Conservation (phyloP, 1,140 invertebrate species). For the Drosophila azteca region DNA sequence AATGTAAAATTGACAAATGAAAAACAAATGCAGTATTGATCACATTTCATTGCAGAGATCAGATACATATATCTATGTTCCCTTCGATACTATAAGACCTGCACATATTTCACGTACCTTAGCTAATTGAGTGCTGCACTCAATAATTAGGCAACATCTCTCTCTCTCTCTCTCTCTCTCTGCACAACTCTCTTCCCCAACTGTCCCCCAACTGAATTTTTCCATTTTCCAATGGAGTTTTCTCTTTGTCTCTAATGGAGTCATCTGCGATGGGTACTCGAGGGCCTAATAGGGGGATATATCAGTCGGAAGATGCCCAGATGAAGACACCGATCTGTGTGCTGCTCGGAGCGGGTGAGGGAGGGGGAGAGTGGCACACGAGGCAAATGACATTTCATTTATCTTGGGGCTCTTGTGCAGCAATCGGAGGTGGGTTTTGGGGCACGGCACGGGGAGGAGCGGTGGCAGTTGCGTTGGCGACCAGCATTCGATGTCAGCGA, state of each 20-base stretch:
- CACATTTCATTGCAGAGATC: no score
- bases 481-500: slow-evolving; percentile 58
- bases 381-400: slow-evolving; percentile 75
- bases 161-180: no score
- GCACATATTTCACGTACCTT: no score
- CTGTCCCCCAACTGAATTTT: neutral
- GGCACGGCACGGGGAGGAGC: neutral
- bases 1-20: no score
- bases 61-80: no score
- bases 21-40: no score
- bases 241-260: slow-evolving; percentile 30
- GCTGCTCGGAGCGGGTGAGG: no score
- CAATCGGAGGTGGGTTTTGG: slow-evolving; percentile 31
- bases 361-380: neutral
- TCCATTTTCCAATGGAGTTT: slow-evolving; percentile 9
- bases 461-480: slow-evolving; percentile 41
- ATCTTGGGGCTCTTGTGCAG: slow-evolving; percentile 49
- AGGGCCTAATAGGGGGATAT: slow-evolving; percentile 39
- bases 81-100: no score
- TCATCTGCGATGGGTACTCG: slow-evolving; percentile 16
- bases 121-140: no score
- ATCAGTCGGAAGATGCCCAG: slow-evolving; percentile 6
- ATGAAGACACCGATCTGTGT: slow-evolving; percentile 30
- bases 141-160: no score
- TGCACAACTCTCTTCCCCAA: neutral